Evolutionary conservation across 2,888 invertebrate species (phyloP).

Genomic region (Apamea monoglypha): DNA sequence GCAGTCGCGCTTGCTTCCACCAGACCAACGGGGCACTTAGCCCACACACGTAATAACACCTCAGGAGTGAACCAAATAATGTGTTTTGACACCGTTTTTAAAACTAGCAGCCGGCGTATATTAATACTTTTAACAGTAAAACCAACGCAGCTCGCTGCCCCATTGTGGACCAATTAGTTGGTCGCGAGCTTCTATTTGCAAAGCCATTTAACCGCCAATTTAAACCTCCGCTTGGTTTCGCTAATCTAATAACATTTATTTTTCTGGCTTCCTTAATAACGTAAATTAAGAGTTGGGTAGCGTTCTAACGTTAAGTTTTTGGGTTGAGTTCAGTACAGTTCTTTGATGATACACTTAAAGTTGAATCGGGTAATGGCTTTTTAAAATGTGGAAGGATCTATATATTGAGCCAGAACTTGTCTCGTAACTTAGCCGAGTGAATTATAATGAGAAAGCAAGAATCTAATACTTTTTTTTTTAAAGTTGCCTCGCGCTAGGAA

Average conservation of each 20-base stretch:
- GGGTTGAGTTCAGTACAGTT: slow-evolving; percentile 21
- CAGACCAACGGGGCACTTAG: too few species aligned
- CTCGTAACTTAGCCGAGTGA: background rate
- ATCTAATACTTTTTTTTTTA: too few species aligned
- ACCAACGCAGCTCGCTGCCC: slow-evolving; percentile 62
- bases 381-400: slow-evolving; percentile 40
- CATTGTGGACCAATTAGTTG: slow-evolving; percentile 75
- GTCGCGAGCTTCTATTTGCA: slow-evolving; percentile 62
- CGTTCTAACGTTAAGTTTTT: slow-evolving; percentile 9
- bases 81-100: slow-evolving; percentile 23
- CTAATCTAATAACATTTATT: slow-evolving; percentile 65
- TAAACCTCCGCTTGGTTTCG: slow-evolving; percentile 63
- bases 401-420: background rate
- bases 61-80: background rate
- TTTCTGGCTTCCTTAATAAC: slow-evolving; percentile 55
- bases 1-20: too few species aligned
- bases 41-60: too few species aligned
- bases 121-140: slow-evolving; percentile 54
- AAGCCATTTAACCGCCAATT: slow-evolving; percentile 65
- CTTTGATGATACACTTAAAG: slow-evolving; percentile 70
- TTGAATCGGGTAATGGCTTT: slow-evolving; percentile 50
- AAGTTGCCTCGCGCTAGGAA: too few species aligned
- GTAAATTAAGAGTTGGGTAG: slow-evolving; percentile 35
- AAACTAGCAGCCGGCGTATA: slow-evolving; percentile 23
- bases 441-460: background rate